Evolutionary conservation across 2,888 invertebrate genomes (phyloP).

Genomic region (Eupelmus urozonus): DNA sequence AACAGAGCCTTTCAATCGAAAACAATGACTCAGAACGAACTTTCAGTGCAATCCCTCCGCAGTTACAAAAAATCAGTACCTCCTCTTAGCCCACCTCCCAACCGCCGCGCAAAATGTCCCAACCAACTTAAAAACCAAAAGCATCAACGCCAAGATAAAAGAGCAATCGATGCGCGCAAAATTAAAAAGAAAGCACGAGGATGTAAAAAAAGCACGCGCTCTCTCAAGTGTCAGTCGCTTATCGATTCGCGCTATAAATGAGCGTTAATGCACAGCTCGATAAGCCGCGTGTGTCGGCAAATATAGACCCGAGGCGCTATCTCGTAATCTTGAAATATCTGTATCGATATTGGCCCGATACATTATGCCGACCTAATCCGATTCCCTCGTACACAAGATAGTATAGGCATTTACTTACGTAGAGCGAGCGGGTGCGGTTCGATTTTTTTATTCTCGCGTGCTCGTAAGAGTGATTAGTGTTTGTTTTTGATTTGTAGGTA

Average conservation of each 20-base stretch:
- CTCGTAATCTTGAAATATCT: slow-evolving; percentile 48
- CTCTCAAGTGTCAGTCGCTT: slow-evolving; percentile 17
- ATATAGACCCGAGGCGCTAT: slow-evolving; percentile 25
- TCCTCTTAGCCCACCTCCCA: neutral
- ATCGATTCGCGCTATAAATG: slow-evolving; percentile 42
- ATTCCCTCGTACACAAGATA: too few relatives aligned
- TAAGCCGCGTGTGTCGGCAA: slow-evolving; percentile 31
- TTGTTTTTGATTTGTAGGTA: too few relatives aligned
- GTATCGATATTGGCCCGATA: slow-evolving; percentile 15
- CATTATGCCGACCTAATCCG: slow-evolving; percentile 30
- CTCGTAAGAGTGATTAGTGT: too few relatives aligned
- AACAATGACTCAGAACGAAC: too few relatives aligned
- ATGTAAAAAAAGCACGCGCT: slow-evolving; percentile 14
- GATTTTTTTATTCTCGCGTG: too few relatives aligned
- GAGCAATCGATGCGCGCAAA: neutral
- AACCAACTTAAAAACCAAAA: neutral
- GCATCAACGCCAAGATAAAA: neutral
- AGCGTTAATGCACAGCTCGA: slow-evolving; percentile 32
- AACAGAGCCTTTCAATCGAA: too few relatives aligned
- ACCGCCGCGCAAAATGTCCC: neutral
- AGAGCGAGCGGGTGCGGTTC: too few relatives aligned
- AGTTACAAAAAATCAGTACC: neutral
- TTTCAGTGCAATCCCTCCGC: too few relatives aligned
- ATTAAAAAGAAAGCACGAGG: neutral
- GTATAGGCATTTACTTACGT: too few relatives aligned